Percentiles rank a stretch among this genome's conserved stretches.
Evolutionary conservation across 2,797 vertebrate genomes (phyloP).

Genomic region (Serranus cabrilla): DNA sequence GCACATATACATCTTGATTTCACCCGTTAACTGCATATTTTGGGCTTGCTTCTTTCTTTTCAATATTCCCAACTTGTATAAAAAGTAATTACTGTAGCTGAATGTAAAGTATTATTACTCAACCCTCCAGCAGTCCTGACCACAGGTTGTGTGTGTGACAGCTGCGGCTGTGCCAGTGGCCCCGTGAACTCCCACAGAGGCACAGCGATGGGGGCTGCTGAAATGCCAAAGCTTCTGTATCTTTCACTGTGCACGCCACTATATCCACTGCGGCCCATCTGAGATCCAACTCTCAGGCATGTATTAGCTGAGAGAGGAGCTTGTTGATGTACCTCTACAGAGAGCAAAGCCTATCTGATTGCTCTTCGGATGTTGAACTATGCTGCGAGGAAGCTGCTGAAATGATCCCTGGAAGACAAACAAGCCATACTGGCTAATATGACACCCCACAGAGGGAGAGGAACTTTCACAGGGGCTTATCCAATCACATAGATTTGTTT

Average conservation of each 20-base stretch:
- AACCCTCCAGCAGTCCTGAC: conserved; percentile 27
- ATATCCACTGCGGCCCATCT: conserved; percentile 50
- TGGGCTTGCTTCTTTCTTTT: not conserved
- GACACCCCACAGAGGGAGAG: conserved; percentile 58
- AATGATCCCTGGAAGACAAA: conserved; percentile 70
- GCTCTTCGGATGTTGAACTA: conserved; percentile 78
- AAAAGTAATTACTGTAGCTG: conserved; percentile 22
- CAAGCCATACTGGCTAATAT: conserved; percentile 63
- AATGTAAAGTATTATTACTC: conserved; percentile 49
- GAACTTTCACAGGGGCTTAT: conserved; percentile 73
- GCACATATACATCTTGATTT: not conserved
- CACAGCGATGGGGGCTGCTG: conserved; percentile 46
- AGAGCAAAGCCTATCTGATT: conserved; percentile 74
- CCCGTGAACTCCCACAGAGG: conserved; percentile 57
- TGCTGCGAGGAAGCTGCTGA: conserved; percentile 67
- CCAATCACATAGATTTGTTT: conserved; percentile 64
- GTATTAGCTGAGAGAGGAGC: conserved; percentile 66
- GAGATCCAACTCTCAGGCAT: conserved; percentile 67
- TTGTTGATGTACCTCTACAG: conserved; percentile 60
- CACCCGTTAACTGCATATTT: not conserved
- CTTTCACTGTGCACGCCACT: conserved; percentile 32
- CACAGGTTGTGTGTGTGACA: conserved; percentile 62
- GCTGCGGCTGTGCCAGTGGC: conserved; percentile 58
- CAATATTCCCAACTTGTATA: conserved; percentile 10
- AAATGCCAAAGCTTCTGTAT: conserved; percentile 74